Conservation (phyloP, 92 coral and sea anemone genomes). For the Palythoa grandiflora region DNA sequence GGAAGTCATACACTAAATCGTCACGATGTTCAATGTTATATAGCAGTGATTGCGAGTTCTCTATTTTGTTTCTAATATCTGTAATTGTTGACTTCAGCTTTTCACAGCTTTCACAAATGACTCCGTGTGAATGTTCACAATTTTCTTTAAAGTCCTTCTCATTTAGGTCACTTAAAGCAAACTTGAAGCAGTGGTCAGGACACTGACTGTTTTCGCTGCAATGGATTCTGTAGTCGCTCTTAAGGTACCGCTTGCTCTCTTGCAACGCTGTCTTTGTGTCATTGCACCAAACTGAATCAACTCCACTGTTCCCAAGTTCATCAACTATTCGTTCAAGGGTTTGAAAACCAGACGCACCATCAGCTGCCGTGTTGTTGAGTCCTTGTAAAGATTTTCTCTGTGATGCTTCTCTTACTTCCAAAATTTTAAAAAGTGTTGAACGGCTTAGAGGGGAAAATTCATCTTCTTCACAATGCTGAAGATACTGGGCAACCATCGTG, state of each 20-base stretch:
- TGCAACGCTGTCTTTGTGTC: background rate
- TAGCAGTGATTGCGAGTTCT: background rate
- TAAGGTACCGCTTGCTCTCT: background rate
- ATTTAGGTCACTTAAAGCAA: conserved; percentile 65
- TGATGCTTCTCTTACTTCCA: conserved; percentile 78
- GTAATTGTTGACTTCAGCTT: background rate
- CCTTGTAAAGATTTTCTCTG: conserved; percentile 72
- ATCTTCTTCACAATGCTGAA: conserved; percentile 67
- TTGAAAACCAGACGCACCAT: conserved; percentile 77
- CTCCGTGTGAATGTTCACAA: conserved; percentile 46
- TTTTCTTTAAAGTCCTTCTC: conserved; percentile 50
- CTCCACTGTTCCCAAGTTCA: conserved; percentile 19
- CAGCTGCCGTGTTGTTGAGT: conserved; percentile 79
- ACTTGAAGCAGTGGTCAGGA: background rate
- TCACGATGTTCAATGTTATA: conserved; percentile 3
- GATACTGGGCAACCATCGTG: conserved; percentile 71
- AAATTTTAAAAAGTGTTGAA: conserved; percentile 60
- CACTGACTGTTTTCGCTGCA: background rate
- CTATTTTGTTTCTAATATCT: conserved; percentile 5
- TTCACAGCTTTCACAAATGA: background rate
- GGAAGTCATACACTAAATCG: conserved; percentile 4
- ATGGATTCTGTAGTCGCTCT: background rate
- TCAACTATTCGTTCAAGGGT: conserved; percentile 58
- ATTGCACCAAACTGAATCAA: background rate
- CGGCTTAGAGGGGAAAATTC: conserved; percentile 57